Conservation (phyloP, 2,113 vertebrate genomes). For the Rhinogobius similis region DNA sequence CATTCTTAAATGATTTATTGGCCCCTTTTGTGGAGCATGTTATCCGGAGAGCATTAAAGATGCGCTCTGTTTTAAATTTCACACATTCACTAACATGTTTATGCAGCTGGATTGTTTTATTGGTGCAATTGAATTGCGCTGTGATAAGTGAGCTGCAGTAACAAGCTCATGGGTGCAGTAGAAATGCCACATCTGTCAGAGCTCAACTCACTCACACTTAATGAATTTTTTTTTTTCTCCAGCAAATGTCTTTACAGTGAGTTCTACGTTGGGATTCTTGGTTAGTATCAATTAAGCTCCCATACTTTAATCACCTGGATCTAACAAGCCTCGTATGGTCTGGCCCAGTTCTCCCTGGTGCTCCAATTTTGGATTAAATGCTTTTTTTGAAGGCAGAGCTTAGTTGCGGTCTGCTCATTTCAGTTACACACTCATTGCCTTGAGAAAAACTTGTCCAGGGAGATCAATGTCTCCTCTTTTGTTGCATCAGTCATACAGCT, state of each 20-base stretch:
- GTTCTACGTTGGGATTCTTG: conserved; percentile 21
- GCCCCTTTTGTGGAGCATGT: conserved; percentile 53
- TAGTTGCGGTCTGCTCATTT: conserved; percentile 70
- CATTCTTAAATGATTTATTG: conserved; percentile 75
- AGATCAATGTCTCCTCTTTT: conserved; percentile 74
- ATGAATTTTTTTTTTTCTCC: conserved; percentile 11
- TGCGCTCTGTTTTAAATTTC: conserved; percentile 74
- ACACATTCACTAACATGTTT: conserved; percentile 80
- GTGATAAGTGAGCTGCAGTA: conserved; percentile 74
- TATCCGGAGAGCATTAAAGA: conserved; percentile 71
- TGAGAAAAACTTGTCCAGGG: conserved; percentile 62
- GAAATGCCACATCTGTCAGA: conserved; percentile 71
- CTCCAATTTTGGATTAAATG: conserved; percentile 58
- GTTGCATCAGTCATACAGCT: conserved; percentile 70
- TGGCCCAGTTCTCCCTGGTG: conserved; percentile 47
- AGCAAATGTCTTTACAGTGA: conserved; percentile 19
- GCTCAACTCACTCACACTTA: conserved; percentile 21
- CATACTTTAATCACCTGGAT: conserved; percentile 36
- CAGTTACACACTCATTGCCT: conserved; percentile 56
- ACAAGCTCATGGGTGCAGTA: conserved; percentile 61
- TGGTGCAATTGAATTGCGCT: conserved; percentile 73
- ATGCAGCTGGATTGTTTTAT: conserved; percentile 84
- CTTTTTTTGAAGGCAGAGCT: conserved; percentile 61
- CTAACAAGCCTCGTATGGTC: conserved; percentile 49
- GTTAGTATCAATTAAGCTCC: conserved; percentile 20